These are phyloP conservation scores for Odontophorus gujanensis DNA, from an alignment of 2,113 vertebrate species.

Conservation along the genomic window DNA sequence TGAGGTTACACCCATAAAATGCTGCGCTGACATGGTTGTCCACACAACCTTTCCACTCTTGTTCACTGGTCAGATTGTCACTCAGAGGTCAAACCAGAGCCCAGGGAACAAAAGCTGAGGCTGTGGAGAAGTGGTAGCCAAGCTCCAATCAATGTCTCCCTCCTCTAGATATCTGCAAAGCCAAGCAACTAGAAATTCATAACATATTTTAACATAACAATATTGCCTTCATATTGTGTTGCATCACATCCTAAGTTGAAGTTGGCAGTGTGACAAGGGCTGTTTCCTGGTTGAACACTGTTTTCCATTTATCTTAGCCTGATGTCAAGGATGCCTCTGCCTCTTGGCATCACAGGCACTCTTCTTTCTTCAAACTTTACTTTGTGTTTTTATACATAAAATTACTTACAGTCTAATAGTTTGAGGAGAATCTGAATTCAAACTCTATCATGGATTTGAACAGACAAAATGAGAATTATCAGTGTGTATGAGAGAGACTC, in stretches of 20 bases:
- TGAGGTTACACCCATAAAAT: not conserved
- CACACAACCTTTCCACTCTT: not conserved
- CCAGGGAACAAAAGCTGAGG: not conserved
- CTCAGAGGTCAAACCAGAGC: not conserved
- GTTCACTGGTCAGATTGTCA: not conserved
- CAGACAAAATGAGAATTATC: not conserved
- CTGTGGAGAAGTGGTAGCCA: not conserved
- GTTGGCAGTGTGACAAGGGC: not conserved
- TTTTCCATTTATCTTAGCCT: not conserved
- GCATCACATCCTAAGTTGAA: not conserved
- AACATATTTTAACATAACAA: not conserved
- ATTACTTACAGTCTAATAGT: not conserved
- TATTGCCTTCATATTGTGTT: not conserved
- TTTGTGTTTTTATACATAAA: not conserved
- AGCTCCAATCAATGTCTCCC: not conserved
- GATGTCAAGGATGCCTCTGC: not conserved
- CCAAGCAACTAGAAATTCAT: not conserved
- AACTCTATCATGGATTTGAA: not conserved
- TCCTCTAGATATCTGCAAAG: slow-evolving; percentile 3
- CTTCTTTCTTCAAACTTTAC: not conserved
- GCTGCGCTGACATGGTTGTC: not conserved
- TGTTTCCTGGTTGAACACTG: not conserved
- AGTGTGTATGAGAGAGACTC: not conserved
- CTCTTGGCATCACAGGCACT: not conserved
- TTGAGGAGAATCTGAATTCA: not conserved